Base-by-base conservation (phyloP, 2,797 vertebrate genomes). In the Paratrypauchen microcephalus region DNA sequence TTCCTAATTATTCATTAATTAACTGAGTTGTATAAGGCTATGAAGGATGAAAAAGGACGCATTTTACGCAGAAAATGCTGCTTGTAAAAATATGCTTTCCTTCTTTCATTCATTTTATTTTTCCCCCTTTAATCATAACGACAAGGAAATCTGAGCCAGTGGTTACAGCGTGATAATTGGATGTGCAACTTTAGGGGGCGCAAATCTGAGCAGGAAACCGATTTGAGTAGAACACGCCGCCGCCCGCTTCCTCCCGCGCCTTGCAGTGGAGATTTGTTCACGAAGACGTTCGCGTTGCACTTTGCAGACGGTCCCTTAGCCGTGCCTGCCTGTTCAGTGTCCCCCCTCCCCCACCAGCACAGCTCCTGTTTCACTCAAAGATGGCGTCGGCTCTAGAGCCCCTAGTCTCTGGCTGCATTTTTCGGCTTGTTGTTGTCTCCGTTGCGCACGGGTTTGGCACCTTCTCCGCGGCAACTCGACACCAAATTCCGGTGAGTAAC, bases 361-460 rank as follows among this genome's bases (percentile, higher is more conserved):
- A 84, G 93, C 93, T 94, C 92, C 91, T 90, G 92, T 94, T 94
- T 93, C 92, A 93, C 92, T 94, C 91, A 93, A 95, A 95, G 93
- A 95, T 95, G 94, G 94, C 94, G 94, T 87, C 92, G 88, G 93
- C 93, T 93, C 83, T 80, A 85, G 91, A 93, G 92, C 88, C 90
- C 73, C 91, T 88, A 88, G 84, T 94, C 91, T 91, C 89, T 89
- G 93, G 89, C 92, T 95, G 91, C 92, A 90, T 91, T 94, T 89
- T 91, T 82, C 89, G 92, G 86, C 92, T 94, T 93, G 93, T 94
- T 92, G 92, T 93, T 93, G 94, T 93, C 90, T 92, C 87, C 84
- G 86, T 88, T 93, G 83, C 88, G 77, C 84, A 75, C 82, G 86
- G 78, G 83, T 91, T 83, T 77, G 82, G 88, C 85, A 87, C 88